These are phyloP conservation scores for Synergus itoensis DNA, from an alignment of 2,888 invertebrate species.

Conservation along the genomic window DNA sequence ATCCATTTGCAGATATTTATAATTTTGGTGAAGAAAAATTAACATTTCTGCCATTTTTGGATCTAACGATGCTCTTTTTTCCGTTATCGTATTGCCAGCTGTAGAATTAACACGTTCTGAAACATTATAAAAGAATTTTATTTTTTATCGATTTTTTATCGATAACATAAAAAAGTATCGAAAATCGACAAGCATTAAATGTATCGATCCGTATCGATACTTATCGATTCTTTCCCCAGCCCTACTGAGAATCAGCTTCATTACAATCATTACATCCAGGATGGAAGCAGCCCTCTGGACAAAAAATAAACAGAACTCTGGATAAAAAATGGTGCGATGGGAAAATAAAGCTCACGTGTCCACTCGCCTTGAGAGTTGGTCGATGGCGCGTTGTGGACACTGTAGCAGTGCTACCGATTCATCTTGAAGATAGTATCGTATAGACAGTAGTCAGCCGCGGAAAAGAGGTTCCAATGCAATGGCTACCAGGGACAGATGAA, in stretches of 20 bases:
- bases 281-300: neutral
- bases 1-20: too few species aligned
- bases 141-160: too few species aligned
- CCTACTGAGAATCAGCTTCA: neutral
- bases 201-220: too few species aligned
- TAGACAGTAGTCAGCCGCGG: slow-evolving; percentile 61
- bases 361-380: neutral
- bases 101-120: too few species aligned
- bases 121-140: too few species aligned
- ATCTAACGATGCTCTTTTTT: too few species aligned
- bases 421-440: slow-evolving; percentile 67
- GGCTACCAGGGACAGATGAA: slow-evolving; percentile 56
- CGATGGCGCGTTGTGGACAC: neutral
- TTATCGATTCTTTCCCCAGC: too few species aligned
- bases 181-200: too few species aligned
- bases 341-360: neutral
- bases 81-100: too few species aligned
- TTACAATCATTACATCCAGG: neutral
- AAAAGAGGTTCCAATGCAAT: slow-evolving; percentile 52
- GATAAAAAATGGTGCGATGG: neutral
- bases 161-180: too few species aligned
- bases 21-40: too few species aligned
- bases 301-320: neutral
- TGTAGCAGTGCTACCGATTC: slow-evolving; percentile 59
- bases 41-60: too few species aligned